Evolutionary conservation across 2,797 vertebrate species (phyloP).

Genomic region (Oreochromis mossambicus): DNA sequence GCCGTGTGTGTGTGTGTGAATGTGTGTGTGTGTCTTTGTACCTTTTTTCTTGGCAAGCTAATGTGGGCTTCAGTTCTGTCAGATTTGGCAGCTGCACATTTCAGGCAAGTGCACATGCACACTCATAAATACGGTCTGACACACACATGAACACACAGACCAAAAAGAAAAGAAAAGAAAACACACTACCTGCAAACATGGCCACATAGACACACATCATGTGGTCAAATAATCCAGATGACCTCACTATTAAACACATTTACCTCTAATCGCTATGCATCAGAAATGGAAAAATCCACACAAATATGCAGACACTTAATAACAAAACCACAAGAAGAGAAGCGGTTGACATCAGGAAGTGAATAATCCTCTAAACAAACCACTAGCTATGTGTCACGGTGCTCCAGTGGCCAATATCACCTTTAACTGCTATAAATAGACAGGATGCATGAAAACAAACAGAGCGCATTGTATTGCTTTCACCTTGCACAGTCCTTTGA

Average conservation of each 20-base stretch:
- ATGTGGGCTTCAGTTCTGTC: constrained; percentile 68
- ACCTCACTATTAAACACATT: constrained; percentile 23
- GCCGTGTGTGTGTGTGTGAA: constrained; percentile 9
- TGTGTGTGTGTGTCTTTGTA: background rate
- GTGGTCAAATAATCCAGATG: constrained; percentile 14
- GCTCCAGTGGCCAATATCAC: background rate
- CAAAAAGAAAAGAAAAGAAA: background rate
- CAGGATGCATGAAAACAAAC: constrained; percentile 41
- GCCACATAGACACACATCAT: constrained; percentile 19
- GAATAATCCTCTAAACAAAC: constrained; percentile 14
- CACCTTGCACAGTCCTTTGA: constrained; percentile 35
- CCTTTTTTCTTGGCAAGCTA: constrained; percentile 68
- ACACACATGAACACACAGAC: background rate
- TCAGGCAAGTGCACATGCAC: constrained; percentile 33
- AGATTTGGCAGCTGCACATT: constrained; percentile 69
- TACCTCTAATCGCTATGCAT: background rate
- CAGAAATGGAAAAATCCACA: background rate
- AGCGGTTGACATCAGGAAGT: constrained; percentile 30
- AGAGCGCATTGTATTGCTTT: constrained; percentile 24
- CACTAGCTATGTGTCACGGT: background rate
- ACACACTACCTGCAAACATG: background rate
- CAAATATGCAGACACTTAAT: constrained; percentile 1
- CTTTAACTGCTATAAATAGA: constrained; percentile 35
- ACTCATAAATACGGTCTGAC: background rate
- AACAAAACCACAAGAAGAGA: background rate